phyloP scores from a whole-genome alignment of 37 sponge, comb jelly and placozoan species.

The Halisarca cf. caerulea region DNA sequence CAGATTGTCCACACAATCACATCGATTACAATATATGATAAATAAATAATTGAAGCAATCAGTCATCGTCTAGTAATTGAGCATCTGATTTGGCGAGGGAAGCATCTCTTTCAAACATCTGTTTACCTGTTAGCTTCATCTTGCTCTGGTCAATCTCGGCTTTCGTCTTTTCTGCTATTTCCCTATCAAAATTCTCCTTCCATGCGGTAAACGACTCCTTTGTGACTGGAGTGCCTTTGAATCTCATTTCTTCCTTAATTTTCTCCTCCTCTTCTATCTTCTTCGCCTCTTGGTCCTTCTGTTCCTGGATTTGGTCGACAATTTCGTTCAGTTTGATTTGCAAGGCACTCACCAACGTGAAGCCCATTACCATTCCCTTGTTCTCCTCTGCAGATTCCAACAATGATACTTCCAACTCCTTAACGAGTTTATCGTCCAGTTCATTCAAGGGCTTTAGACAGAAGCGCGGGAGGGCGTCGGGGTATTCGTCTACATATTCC shows the following conservation, averaged over 20 bases:
- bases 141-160: neutral
- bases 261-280: slow-evolving; percentile 54
- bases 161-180: slow-evolving; percentile 12
- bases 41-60: neutral
- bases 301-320: slow-evolving; percentile 25
- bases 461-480: slow-evolving; percentile 50
- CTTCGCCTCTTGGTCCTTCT: slow-evolving; percentile 25
- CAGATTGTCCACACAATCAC: no score
- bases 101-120: slow-evolving; percentile 88
- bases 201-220: slow-evolving; percentile 74
- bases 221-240: slow-evolving; percentile 76
- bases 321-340: slow-evolving; percentile 58
- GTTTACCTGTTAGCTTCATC: slow-evolving; percentile 52
- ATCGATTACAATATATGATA: no score
- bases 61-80: slow-evolving; percentile 36
- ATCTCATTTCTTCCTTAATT: slow-evolving; percentile 54
- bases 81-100: slow-evolving; percentile 77
- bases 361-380: slow-evolving; percentile 77
- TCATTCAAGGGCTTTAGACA: neutral
- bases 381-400: slow-evolving; percentile 57
- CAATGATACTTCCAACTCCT: slow-evolving; percentile 33
- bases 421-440: slow-evolving; percentile 25
- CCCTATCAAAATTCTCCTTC: slow-evolving; percentile 69
- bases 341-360: slow-evolving; percentile 54
- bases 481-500: slow-evolving; percentile 42